Conservation (phyloP, 1,140 invertebrate genomes). For the Neuroterus valhalla region DNA sequence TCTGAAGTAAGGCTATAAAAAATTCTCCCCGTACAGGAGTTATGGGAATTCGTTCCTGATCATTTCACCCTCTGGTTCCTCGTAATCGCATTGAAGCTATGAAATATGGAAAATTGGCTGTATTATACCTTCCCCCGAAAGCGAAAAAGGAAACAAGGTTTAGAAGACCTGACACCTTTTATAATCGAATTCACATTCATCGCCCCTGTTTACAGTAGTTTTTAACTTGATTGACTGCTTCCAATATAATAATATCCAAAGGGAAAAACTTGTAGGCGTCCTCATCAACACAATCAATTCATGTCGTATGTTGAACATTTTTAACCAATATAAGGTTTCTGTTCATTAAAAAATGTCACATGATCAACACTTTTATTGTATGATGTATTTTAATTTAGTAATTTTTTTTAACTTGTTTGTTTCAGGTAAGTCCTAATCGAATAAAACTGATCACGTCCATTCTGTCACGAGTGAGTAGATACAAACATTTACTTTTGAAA, state of each 20-base stretch:
- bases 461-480: no score
- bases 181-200: slow-evolving; percentile 6
- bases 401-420: neutral
- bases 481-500: no score
- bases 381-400: neutral
- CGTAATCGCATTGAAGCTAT: slow-evolving; percentile 9
- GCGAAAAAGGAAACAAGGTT: neutral
- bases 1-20: neutral
- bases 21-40: slow-evolving; percentile 1
- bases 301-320: no score
- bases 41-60: slow-evolving; percentile 19
- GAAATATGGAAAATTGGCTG: slow-evolving; percentile 27
- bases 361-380: neutral
- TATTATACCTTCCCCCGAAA: slow-evolving; percentile 16
- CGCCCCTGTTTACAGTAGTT: neutral
- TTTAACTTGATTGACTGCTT: slow-evolving; percentile 5
- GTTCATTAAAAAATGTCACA: no score
- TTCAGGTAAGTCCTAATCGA: neutral
- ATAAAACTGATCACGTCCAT: no score
- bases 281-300: no score
- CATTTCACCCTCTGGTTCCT: slow-evolving; percentile 10
- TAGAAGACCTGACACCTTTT: slow-evolving; percentile 6
- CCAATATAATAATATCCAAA: neutral
- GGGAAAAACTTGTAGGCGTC: no score
- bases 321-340: no score